Percentiles rank a stretch among this genome's conserved stretches.
Evolutionary conservation across 2,888 invertebrate species (phyloP).

Genomic region (Tiphia femorata): DNA sequence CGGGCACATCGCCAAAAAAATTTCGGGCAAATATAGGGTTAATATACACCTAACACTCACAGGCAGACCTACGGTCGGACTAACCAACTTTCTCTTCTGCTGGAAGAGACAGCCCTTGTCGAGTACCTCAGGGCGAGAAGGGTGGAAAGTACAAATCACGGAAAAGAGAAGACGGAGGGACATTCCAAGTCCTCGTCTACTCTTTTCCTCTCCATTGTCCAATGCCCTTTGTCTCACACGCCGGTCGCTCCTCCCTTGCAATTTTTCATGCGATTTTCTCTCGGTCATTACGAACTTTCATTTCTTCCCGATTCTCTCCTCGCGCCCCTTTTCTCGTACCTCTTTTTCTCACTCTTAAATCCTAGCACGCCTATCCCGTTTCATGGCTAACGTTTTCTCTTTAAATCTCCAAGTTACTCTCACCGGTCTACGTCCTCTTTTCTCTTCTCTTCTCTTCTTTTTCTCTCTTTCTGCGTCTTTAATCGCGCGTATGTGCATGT

Average conservation of each 20-base stretch:
- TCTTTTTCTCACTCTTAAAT: background rate
- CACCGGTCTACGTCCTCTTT: background rate
- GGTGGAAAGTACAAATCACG: background rate
- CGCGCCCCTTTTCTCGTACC: background rate
- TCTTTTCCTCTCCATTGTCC: no score
- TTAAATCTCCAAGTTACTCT: background rate
- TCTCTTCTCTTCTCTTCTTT: background rate
- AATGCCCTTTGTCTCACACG: no score
- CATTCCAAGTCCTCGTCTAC: no score
- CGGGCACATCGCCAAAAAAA: slow-evolving; percentile 56
- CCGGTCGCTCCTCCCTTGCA: no score
- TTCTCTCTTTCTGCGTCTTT: background rate
- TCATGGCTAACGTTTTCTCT: no score
- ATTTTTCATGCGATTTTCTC: no score
- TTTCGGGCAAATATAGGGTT: slow-evolving; percentile 57
- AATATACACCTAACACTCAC: slow-evolving; percentile 64
- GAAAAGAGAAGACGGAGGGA: no score
- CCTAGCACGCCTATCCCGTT: no score
- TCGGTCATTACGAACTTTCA: no score
- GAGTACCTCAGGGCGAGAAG: slow-evolving; percentile 42
- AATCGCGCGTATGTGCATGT: background rate
- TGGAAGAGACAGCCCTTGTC: slow-evolving; percentile 38
- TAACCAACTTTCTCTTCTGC: slow-evolving; percentile 54
- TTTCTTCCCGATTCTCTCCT: background rate
- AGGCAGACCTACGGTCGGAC: slow-evolving; percentile 63